Conservation (phyloP, 2,797 vertebrate species). For the Carcharodon carcharias region DNA sequence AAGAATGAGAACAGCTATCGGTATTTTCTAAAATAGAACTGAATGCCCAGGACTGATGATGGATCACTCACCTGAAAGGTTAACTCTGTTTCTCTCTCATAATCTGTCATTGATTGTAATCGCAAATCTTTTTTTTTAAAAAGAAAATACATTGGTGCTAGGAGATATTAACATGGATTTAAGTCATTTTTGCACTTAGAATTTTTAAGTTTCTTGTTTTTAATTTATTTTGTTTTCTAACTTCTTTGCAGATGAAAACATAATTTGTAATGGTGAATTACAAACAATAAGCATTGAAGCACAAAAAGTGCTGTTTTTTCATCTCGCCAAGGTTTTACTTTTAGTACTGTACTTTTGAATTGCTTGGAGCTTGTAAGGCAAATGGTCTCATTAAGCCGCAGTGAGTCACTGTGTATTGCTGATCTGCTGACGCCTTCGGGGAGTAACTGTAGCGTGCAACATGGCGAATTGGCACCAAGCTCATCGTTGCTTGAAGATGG, state of each 20-base stretch:
- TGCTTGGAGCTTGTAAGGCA: not conserved
- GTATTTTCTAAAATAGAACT: not conserved
- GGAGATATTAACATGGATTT: not conserved
- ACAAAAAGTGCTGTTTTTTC: not conserved
- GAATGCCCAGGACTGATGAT: not conserved
- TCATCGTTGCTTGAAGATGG: not conserved
- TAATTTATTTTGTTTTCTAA: not conserved
- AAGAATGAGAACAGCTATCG: not conserved
- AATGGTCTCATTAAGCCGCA: conserved; percentile 31
- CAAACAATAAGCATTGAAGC: not conserved
- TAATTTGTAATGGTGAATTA: not conserved
- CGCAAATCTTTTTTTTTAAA: not conserved
- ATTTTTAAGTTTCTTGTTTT: not conserved
- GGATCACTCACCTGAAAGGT: not conserved
- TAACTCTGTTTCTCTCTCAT: not conserved
- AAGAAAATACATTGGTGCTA: not conserved
- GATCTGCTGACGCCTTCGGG: not conserved
- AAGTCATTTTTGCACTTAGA: not conserved
- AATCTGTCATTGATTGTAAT: too few species aligned
- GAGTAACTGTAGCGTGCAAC: not conserved
- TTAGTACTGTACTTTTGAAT: too few species aligned
- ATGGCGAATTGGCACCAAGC: not conserved
- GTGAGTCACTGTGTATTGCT: conserved; percentile 9
- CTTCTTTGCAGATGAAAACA: not conserved
- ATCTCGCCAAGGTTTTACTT: not conserved